Evolutionary conservation across 2,113 vertebrate species (phyloP).

Genomic region (Chinchilla lanigera): DNA sequence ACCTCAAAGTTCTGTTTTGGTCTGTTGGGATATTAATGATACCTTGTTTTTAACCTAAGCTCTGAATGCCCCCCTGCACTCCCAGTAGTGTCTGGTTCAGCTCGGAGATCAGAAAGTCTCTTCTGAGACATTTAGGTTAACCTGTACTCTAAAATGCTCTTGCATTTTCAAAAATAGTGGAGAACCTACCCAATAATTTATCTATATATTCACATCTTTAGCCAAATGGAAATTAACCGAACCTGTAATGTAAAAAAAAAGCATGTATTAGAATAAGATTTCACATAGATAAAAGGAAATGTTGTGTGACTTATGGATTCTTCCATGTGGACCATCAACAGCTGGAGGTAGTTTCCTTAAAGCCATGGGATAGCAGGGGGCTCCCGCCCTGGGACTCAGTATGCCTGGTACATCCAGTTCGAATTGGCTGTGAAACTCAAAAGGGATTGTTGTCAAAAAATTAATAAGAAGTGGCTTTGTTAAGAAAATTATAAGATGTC

Average conservation of each 20-base stretch:
- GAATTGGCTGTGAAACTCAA: neutral
- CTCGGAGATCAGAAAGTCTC: neutral
- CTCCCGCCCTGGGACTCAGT: neutral
- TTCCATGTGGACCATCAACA: neutral
- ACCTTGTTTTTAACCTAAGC: conserved; percentile 4
- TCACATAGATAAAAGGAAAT: neutral
- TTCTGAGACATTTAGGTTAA: neutral
- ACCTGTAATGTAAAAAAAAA: neutral
- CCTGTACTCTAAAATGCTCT: neutral
- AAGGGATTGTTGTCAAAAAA: neutral
- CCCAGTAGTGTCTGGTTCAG: neutral
- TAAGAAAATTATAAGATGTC: neutral
- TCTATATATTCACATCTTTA: neutral
- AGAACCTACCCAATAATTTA: neutral
- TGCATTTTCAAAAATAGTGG: neutral
- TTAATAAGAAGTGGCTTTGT: neutral
- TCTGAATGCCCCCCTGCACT: neutral
- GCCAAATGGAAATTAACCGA: conserved; percentile 13
- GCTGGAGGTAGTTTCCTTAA: neutral
- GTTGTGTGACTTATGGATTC: neutral
- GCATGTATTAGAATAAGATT: neutral
- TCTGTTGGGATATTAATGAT: neutral
- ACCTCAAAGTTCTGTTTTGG: neutral
- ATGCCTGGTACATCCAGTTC: neutral
- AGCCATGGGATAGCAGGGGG: neutral